A percentile compares a stretch with the other conserved stretches of the same genome.
These are phyloP conservation scores for Heliconius charithonia DNA, from an alignment of 2,888 invertebrate species.

Conservation along the genomic window DNA sequence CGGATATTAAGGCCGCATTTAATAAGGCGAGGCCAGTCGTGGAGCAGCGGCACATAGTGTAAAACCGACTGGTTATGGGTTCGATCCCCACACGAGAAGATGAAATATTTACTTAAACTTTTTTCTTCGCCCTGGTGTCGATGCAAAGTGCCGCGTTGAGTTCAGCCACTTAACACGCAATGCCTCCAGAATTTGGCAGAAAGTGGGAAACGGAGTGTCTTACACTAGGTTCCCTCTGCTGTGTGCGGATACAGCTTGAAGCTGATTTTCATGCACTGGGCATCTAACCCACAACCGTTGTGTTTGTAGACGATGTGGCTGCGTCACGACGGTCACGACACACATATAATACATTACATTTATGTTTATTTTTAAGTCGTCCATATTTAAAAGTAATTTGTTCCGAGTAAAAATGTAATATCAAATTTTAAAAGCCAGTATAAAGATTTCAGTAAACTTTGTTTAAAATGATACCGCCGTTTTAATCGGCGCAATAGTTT, in stretches of 20 bases:
- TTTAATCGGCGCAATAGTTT: constrained; percentile 5
- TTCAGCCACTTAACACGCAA: no score
- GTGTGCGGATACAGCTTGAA: no score
- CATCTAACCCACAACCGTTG: neutral
- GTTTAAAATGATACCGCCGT: constrained; percentile 7
- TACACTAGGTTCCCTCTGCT: no score
- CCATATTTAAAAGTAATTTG: neutral
- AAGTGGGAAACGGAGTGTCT: no score
- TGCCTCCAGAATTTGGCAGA: no score
- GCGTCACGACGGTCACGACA: neutral
- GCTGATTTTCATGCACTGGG: neutral
- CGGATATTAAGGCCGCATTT: neutral
- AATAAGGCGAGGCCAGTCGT: no score
- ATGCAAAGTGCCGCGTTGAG: no score
- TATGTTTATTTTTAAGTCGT: neutral
- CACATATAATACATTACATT: neutral
- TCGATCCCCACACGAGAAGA: no score
- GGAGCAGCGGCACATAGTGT: no score
- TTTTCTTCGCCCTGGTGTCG: no score
- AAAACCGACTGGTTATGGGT: no score
- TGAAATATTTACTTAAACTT: no score
- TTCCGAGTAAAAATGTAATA: neutral
- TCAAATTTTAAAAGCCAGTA: neutral
- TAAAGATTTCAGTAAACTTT: constrained; percentile 4
- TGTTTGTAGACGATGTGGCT: neutral